Evolutionary conservation across 2,113 vertebrate species (phyloP).

Genomic region (Epinephelus fuscoguttatus): DNA sequence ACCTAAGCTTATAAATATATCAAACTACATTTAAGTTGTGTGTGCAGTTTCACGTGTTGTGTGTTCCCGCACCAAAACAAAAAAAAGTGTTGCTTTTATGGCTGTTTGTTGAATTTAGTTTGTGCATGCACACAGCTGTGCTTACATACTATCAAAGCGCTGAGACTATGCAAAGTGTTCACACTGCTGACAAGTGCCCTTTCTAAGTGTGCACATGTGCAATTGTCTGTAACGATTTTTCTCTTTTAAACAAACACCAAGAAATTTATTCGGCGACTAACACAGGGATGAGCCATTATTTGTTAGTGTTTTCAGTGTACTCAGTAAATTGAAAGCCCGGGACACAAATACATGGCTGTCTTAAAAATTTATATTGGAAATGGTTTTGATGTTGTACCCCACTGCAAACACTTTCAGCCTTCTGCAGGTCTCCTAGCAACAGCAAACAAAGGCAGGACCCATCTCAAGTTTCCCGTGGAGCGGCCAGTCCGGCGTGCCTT

Average conservation of each 20-base stretch:
- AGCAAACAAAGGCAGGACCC: conserved; percentile 89
- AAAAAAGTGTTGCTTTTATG: conserved; percentile 14
- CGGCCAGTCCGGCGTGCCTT: conserved; percentile 85
- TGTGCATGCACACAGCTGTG: background rate
- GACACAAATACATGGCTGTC: conserved; percentile 81
- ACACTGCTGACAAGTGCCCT: conserved; percentile 14
- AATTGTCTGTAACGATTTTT: conserved; percentile 36
- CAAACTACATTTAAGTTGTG: conserved; percentile 69
- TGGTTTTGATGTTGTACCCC: conserved; percentile 87
- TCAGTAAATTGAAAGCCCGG: conserved; percentile 76
- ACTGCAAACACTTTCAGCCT: conserved; percentile 87
- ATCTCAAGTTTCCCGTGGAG: conserved; percentile 90
- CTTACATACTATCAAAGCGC: background rate
- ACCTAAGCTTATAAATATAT: conserved; percentile 71
- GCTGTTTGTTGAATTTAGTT: conserved; percentile 14
- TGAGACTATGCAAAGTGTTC: background rate
- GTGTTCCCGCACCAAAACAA: conserved; percentile 1
- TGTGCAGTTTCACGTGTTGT: conserved; percentile 42
- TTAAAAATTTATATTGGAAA: conserved; percentile 88
- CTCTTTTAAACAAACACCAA: conserved; percentile 45
- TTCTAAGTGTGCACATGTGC: conserved; percentile 35
- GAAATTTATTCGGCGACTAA: conserved; percentile 48
- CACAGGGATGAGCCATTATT: conserved; percentile 69
- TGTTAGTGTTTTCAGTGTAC: conserved; percentile 70
- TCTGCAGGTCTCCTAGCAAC: conserved; percentile 88